Conservation (phyloP, 1,140 invertebrate species). For the Luehdorfia chinensis region DNA sequence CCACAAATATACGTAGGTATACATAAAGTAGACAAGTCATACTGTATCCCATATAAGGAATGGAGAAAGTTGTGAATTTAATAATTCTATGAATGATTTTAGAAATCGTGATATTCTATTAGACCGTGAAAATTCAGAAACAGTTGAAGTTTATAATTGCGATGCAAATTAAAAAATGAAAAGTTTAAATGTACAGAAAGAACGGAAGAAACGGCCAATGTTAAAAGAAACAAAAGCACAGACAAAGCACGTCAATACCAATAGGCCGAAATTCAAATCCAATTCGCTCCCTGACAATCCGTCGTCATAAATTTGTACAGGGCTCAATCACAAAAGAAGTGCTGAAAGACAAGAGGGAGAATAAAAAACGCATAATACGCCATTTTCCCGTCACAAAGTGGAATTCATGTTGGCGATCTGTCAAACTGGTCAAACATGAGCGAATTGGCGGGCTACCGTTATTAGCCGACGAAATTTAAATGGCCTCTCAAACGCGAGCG, state of each 20-base stretch:
- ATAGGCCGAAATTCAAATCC: constrained; percentile 50
- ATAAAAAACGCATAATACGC: constrained; percentile 70
- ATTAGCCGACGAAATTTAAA: constrained; percentile 59
- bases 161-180: too few relatives aligned
- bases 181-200: too few relatives aligned
- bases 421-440: constrained; percentile 73
- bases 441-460: constrained; percentile 58
- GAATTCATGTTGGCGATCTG: constrained; percentile 68
- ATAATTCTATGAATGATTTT: too few relatives aligned
- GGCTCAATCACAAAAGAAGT: constrained; percentile 70
- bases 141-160: too few relatives aligned
- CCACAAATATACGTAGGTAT: too few relatives aligned
- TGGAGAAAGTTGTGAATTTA: too few relatives aligned
- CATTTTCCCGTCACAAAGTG: constrained; percentile 69
- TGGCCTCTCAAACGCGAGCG: constrained; percentile 20
- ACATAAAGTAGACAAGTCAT: too few relatives aligned
- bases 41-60: too few relatives aligned
- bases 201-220: not conserved
- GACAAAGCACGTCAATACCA: constrained; percentile 40
- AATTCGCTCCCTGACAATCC: constrained; percentile 60
- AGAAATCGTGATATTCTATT: too few relatives aligned
- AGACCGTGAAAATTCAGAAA: too few relatives aligned
- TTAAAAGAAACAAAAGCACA: constrained; percentile 34
- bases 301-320: constrained; percentile 63
- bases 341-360: constrained; percentile 66